A percentile compares a stretch with the other conserved stretches of the same genome.
These are phyloP conservation scores for Ecliptopera silaceata DNA, from an alignment of 2,888 invertebrate species.

Conservation along the genomic window DNA sequence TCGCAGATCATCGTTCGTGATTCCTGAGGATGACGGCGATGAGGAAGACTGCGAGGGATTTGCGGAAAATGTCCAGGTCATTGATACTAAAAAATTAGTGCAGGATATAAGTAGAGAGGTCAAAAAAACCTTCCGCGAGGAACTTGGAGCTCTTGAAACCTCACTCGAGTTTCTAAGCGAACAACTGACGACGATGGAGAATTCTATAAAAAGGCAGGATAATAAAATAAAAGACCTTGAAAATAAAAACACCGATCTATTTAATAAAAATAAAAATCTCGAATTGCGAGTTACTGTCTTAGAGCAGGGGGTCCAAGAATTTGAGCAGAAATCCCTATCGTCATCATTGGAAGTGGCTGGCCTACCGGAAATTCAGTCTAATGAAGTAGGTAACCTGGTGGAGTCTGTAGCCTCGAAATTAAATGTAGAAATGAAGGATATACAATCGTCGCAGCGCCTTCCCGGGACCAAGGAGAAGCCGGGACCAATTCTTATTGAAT, in stretches of 20 bases:
- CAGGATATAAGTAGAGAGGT: constrained; percentile 25
- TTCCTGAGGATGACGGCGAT: constrained; percentile 31
- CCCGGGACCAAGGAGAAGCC: constrained; percentile 33
- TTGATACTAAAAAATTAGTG: constrained; percentile 6
- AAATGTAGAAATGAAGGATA: constrained; percentile 17
- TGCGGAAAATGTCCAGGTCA: constrained; percentile 18
- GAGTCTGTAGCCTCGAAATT: constrained; percentile 29
- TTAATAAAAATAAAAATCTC: constrained; percentile 11
- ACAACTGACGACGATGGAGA: constrained; percentile 4
- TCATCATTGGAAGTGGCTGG: constrained; percentile 16
- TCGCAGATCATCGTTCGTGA: constrained; percentile 33
- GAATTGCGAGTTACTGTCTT: constrained; percentile 21
- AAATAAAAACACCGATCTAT: constrained; percentile 1
- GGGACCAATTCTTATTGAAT: constrained; percentile 31
- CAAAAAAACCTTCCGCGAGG: constrained; percentile 34
- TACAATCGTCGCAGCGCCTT: constrained; percentile 21
- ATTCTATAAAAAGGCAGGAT: constrained; percentile 10
- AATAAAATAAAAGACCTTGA: constrained; percentile 11
- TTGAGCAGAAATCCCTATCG: constrained; percentile 18
- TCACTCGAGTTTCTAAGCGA: constrained; percentile 8
- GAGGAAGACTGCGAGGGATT: constrained; percentile 15
- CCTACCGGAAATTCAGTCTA: not conserved
- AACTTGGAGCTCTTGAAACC: constrained; percentile 26
- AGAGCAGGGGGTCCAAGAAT: constrained; percentile 19
- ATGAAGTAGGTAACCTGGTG: constrained; percentile 1